phyloP scores from a whole-genome alignment of 2,888 invertebrate species.

The Protophormia terraenovae region DNA sequence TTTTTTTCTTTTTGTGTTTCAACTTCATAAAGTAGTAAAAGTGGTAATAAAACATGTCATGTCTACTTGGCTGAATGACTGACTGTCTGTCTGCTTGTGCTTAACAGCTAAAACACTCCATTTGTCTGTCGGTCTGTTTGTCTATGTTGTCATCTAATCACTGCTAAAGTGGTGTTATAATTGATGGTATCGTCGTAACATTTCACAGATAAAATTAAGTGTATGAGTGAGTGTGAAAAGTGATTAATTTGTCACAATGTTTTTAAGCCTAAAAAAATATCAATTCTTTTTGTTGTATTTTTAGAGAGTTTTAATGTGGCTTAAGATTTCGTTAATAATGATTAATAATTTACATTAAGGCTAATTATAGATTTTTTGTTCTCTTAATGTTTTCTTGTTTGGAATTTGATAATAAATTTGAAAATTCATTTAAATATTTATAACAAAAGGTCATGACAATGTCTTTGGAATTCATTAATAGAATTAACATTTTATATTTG shows the following conservation, averaged over 20 bases:
- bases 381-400: no score
- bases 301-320: no score
- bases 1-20: slow-evolving; percentile 4
- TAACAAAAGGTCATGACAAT: no score
- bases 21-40: slow-evolving; percentile 20
- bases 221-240: slow-evolving; percentile 37
- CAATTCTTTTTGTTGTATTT: neutral
- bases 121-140: slow-evolving; percentile 16
- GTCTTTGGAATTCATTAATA: no score
- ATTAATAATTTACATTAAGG: no score
- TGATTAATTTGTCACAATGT: slow-evolving; percentile 49
- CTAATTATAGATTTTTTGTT: no score
- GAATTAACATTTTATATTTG: no score
- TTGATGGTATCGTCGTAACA: slow-evolving; percentile 65
- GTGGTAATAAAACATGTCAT: slow-evolving; percentile 53
- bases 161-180: slow-evolving; percentile 57
- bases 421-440: no score
- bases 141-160: slow-evolving; percentile 54
- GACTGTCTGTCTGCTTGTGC: neutral
- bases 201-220: slow-evolving; percentile 31
- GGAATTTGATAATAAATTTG: no score
- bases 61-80: neutral
- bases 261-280: neutral
- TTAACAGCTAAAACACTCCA: no score
- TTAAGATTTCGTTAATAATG: no score